Base-by-base conservation (phyloP, 2,797 vertebrate species). In the Tachyglossus aculeatus region DNA sequence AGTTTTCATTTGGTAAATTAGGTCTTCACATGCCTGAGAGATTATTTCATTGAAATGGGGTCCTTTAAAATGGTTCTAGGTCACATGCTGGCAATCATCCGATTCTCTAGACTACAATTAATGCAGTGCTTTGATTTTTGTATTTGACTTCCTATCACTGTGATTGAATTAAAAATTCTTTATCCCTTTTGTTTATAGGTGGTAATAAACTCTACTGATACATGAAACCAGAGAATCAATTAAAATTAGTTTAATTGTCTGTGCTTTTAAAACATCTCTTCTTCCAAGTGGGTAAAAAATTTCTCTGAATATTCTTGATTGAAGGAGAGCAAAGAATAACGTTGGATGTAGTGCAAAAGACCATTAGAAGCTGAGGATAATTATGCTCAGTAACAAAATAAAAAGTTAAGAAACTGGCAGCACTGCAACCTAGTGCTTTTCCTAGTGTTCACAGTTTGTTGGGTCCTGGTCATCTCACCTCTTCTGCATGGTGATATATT, bases 131-230 rank as follows among this genome's bases (percentile, higher is more conserved):
- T 70, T 73, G 75, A 66, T 80, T 73, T 73, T 80, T 73, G 27
- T 44, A 50, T 84, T 57, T 83, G 69, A 76, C 24, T 78, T 73
- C n/a, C 73, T 81, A 70, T 83, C 76, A 81, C 39, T 47, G 36
- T 70, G 74, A 80, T 41, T 82, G 65, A 85, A 86, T 57, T 77
- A 60, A 72, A 76, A 68, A 43, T 61, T 50, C 16, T 31, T 38
- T 77, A 69, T 48, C 3, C 34, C 38, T 77, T 78, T 81, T 71
- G 59, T 80, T 67, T 62, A 39, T 13, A 18, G 9, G 19, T 16
- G 52, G 10, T 57, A 74, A 16, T 21, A 68, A 43, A 38, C 45
- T 80, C 29, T 67, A 29, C 19, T 69, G 10, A 29, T 16, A 32
- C 2, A n/a, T 40, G 60, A 64, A 70, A 27, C 19, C 2, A 24